These are phyloP conservation scores for Stegastes partitus DNA, from an alignment of 2,113 vertebrate species.

Conservation along the genomic window DNA sequence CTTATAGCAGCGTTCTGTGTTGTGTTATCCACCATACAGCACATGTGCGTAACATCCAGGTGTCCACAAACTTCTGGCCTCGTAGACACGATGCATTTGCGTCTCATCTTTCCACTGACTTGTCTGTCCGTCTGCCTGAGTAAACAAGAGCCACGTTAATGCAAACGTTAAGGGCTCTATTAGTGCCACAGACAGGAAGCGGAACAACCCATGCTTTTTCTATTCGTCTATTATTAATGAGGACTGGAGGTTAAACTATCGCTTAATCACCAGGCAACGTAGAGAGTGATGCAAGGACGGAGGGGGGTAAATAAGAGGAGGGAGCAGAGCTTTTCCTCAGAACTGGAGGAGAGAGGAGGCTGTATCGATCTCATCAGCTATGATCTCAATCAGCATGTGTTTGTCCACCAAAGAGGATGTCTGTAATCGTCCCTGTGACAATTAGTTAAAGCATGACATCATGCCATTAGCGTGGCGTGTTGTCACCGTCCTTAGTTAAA, in stretches of 20 bases:
- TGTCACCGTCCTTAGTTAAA: slow-evolving; percentile 1
- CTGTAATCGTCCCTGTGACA: slow-evolving; percentile 31
- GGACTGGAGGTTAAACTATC: slow-evolving; percentile 81
- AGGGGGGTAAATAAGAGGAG: slow-evolving; percentile 39
- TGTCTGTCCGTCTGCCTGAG: slow-evolving; percentile 55
- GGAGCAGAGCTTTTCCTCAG: slow-evolving; percentile 26
- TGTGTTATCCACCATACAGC: background rate
- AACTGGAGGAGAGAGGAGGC: background rate
- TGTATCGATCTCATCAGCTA: slow-evolving; percentile 8
- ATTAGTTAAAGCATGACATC: slow-evolving; percentile 53
- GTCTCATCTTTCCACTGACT: slow-evolving; percentile 35
- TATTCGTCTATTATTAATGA: slow-evolving; percentile 82
- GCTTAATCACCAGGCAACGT: slow-evolving; percentile 81
- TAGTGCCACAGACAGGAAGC: slow-evolving; percentile 81
- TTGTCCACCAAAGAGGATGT: slow-evolving; percentile 7
- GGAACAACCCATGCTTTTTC: slow-evolving; percentile 79
- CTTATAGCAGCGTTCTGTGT: background rate
- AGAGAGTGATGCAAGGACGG: slow-evolving; percentile 56
- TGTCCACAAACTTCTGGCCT: slow-evolving; percentile 8
- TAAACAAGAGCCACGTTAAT: slow-evolving; percentile 78
- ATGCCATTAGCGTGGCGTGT: slow-evolving; percentile 37
- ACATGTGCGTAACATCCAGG: background rate
- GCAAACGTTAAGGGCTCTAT: slow-evolving; percentile 77
- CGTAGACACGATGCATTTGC: slow-evolving; percentile 31
- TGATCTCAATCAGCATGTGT: slow-evolving; percentile 37